Conservation (phyloP, 2,797 vertebrate genomes). For the Philypnodon macrostomus region DNA sequence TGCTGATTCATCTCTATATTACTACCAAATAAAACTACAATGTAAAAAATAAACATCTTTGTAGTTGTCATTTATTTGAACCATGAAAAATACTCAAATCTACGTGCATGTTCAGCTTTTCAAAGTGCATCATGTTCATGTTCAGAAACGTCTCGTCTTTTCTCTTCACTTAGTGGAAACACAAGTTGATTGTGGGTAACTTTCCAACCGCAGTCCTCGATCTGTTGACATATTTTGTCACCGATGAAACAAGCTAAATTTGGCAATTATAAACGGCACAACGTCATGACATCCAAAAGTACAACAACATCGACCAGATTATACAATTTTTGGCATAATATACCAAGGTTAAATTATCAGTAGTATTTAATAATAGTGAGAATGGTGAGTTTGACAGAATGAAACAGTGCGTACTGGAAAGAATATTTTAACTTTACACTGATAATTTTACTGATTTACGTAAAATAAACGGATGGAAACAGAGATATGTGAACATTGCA, state of each 20-base stretch:
- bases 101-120: too few relatives aligned
- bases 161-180: conserved; percentile 47
- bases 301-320: too few relatives aligned
- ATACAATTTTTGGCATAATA: too few relatives aligned
- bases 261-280: conserved; percentile 25
- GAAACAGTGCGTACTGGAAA: too few relatives aligned
- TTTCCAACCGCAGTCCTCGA: conserved; percentile 67
- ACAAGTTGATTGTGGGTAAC: conserved; percentile 33
- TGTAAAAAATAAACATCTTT: conserved; percentile 21
- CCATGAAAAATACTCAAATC: neutral
- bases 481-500: too few relatives aligned
- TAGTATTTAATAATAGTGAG: too few relatives aligned
- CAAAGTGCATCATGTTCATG: neutral
- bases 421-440: too few relatives aligned
- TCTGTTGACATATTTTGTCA: conserved; percentile 15
- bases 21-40: conserved; percentile 78
- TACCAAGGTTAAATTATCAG: too few relatives aligned
- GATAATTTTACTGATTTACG: too few relatives aligned
- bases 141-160: neutral
- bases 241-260: conserved; percentile 50
- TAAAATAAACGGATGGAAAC: too few relatives aligned
- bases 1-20: conserved; percentile 72
- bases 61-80: neutral
- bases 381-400: too few relatives aligned
- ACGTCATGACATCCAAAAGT: neutral